These are phyloP conservation scores for Heterotilapia buettikoferi DNA, from an alignment of 2,113 vertebrate species.

Conservation along the genomic window DNA sequence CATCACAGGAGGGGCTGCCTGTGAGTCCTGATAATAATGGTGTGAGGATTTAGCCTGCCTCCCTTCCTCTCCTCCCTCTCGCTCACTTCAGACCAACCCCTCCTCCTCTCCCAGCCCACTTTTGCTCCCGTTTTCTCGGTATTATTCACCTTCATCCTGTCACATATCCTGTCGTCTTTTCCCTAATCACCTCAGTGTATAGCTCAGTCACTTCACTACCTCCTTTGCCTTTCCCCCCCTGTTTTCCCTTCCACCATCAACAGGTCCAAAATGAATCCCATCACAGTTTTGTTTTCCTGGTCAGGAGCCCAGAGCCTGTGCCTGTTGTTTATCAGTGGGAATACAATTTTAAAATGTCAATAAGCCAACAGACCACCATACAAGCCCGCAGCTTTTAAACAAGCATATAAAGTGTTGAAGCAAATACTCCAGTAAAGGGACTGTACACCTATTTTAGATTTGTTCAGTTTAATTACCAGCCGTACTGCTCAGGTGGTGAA, in stretches of 20 bases:
- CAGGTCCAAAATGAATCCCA: conserved; percentile 7
- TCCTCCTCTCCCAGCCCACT: conserved; percentile 20
- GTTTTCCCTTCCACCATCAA: not conserved
- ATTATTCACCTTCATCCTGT: conserved; percentile 42
- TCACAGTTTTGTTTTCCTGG: not conserved
- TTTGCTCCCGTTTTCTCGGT: conserved; percentile 34
- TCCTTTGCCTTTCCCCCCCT: not conserved
- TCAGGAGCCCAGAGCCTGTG: not conserved
- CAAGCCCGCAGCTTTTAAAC: not conserved
- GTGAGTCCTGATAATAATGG: conserved; percentile 57
- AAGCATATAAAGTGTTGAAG: not conserved
- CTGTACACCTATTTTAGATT: not conserved
- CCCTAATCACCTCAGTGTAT: conserved; percentile 3
- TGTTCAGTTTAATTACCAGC: not conserved
- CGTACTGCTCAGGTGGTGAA: not conserved
- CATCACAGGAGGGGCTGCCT: conserved; percentile 61
- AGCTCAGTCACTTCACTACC: not conserved
- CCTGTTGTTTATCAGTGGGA: not conserved
- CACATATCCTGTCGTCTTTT: not conserved
- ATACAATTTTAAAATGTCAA: conserved; percentile 1
- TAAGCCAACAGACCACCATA: not conserved
- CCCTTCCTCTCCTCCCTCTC: conserved; percentile 44
- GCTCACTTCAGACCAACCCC: conserved; percentile 35
- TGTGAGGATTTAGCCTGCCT: conserved; percentile 58
- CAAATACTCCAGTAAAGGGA: not conserved